Evolutionary conservation across 1,140 invertebrate species (phyloP).

Genomic region (Ceratina australensis): DNA sequence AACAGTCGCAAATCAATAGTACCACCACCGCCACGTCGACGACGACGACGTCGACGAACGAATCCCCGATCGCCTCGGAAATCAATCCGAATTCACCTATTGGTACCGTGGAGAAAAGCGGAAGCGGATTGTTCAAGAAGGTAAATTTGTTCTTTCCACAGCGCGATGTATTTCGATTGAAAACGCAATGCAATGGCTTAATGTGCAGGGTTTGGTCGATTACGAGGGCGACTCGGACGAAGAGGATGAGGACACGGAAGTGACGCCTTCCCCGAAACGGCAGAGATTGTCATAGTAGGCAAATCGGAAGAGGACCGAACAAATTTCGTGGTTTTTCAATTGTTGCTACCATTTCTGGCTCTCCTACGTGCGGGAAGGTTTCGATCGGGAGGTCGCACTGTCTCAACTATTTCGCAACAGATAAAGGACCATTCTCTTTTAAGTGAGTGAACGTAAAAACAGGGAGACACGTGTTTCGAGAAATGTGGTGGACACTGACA

Average conservation of each 20-base stretch:
- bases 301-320: constrained; percentile 54
- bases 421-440: constrained; percentile 37
- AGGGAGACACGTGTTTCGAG: constrained; percentile 46
- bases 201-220: constrained; percentile 91
- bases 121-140: constrained; percentile 82
- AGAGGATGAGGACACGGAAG: constrained; percentile 90
- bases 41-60: constrained; percentile 56
- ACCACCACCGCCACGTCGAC: constrained; percentile 57
- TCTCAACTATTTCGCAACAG: constrained; percentile 26
- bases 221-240: constrained; percentile 98
- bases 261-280: constrained; percentile 81
- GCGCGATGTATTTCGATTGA: too few species aligned
- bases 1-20: constrained; percentile 74
- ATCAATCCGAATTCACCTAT: constrained; percentile 75
- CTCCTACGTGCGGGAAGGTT: constrained; percentile 50
- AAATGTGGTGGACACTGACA: constrained; percentile 69
- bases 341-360: constrained; percentile 49
- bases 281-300: constrained; percentile 82
- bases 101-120: constrained; percentile 75
- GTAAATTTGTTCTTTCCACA: constrained; percentile 66
- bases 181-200: too few species aligned
- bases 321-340: constrained; percentile 58
- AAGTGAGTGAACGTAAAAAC: constrained; percentile 35
- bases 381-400: constrained; percentile 22
- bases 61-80: constrained; percentile 74